A percentile compares a stretch with the other conserved stretches of the same genome.
phyloP scores from a whole-genome alignment of 1,140 invertebrate genomes.

The Stegodyphus dumicola region DNA sequence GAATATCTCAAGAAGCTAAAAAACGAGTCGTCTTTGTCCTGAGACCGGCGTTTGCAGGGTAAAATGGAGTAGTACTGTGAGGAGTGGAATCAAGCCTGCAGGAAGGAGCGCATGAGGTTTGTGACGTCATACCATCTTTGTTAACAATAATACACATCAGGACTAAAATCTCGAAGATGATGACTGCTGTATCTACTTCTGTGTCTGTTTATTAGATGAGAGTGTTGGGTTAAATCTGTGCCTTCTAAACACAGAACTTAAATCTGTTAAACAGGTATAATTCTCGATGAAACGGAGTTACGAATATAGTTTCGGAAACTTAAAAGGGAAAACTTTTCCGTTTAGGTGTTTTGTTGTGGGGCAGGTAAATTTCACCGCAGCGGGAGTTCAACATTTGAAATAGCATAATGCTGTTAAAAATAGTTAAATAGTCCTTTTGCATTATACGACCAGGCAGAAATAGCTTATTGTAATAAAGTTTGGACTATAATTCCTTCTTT shows the following conservation, averaged over 20 bases:
- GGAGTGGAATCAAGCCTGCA: slow-evolving; percentile 60
- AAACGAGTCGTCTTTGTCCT: slow-evolving; percentile 59
- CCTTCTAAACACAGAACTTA: neutral
- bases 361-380: slow-evolving; percentile 35
- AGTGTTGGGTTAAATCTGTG: neutral
- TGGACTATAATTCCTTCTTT: no score
- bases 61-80: slow-evolving; percentile 60
- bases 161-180: slow-evolving; percentile 59
- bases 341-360: slow-evolving; percentile 23
- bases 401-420: no score
- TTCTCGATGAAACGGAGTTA: neutral
- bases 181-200: slow-evolving; percentile 34
- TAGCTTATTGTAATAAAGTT: no score
- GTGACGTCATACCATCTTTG: slow-evolving; percentile 61
- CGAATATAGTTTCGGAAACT: slow-evolving; percentile 24
- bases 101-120: slow-evolving; percentile 61
- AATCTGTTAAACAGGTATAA: neutral
- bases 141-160: slow-evolving; percentile 61
- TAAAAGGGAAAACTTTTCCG: slow-evolving; percentile 54
- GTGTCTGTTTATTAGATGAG: slow-evolving; percentile 4
- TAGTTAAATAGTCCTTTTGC: no score
- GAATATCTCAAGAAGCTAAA: slow-evolving; percentile 48
- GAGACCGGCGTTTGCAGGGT: slow-evolving; percentile 60
- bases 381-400: neutral
- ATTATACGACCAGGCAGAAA: no score